Percentiles rank a stretch among this genome's conserved stretches.
phyloP scores from a whole-genome alignment of 2,113 vertebrate genomes.

The Ochotona curzoniae region DNA sequence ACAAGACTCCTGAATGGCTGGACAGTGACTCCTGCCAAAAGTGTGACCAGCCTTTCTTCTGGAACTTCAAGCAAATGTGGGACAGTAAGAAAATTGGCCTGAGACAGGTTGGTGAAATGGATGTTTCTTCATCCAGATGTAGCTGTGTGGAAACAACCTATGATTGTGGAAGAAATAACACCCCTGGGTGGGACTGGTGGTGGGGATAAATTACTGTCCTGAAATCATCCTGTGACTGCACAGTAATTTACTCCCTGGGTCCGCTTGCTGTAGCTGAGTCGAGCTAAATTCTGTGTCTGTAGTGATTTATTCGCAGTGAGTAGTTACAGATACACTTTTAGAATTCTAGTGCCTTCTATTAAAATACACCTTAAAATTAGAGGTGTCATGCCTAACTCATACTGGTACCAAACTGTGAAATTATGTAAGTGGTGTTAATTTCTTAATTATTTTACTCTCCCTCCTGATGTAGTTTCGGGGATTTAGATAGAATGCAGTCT shows the following conservation, averaged over 20 bases:
- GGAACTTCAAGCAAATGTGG: conserved; percentile 99
- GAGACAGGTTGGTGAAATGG: conserved; percentile 90
- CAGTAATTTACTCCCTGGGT: background rate
- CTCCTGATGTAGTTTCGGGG: conserved; percentile 12
- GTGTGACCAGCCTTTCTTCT: conserved; percentile 99
- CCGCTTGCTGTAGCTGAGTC: background rate
- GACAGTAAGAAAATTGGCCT: conserved; percentile 99
- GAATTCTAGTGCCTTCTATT: background rate
- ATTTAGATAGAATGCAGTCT: background rate
- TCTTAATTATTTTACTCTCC: conserved; percentile 18
- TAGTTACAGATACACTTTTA: background rate
- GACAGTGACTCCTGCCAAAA: conserved; percentile 99
- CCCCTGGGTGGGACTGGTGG: background rate
- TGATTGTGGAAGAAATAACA: background rate
- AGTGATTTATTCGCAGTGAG: background rate
- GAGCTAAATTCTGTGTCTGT: background rate
- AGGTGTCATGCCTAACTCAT: background rate
- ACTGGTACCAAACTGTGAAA: background rate
- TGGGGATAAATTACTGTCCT: background rate
- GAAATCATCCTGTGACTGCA: background rate
- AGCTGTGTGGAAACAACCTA: background rate
- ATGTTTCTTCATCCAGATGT: background rate
- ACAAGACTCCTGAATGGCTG: conserved; percentile 97
- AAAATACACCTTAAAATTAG: conserved; percentile 15
- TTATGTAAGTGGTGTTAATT: conserved; percentile 8